Base-by-base conservation (phyloP, 2,888 invertebrate species). In the Agrochola lota region DNA sequence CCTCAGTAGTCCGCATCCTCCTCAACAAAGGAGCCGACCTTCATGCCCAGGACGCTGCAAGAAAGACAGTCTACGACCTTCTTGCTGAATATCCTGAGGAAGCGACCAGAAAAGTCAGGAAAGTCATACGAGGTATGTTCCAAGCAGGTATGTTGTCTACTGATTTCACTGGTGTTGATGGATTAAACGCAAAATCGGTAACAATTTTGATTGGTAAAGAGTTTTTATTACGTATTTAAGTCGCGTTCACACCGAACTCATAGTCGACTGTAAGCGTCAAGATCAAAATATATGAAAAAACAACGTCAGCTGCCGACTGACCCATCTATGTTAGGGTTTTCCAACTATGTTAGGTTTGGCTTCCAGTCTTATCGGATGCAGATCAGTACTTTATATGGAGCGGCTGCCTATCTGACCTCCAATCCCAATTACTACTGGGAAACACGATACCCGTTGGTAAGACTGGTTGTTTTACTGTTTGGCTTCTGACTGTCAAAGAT, bases 41-140 rank as follows among this genome's bases (percentile, higher is more conserved):
- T 63, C 97, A 97, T 81, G 98, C 98, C 66, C 97, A 98, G 43
- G 99, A 99, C 93, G 97, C 97, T 15, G 97, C 98, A 84, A 98
- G 98, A 78, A 98, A 98, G 92, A 99, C 99, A 11, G 99, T 99
- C 3, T 97, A 98, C 89, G 98, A 99, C 91, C 97, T 99, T 77
- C 97, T 99, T 35, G 98, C 98, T 73, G 98, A 98, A 90, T 98
- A 99, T 94, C 98, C 99, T n/a, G 98, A 98, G 52, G 98, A 99
- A 90, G 98, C 98, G 4, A 98, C 99, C 12, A 98, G 98, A 90
- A 98, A 98, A 93, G 99, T 99, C 86, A 98, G 98, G 85, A 98
- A 98, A 88, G 98, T 99, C 87, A 98, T 99, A 90, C 97, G 98
- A 97, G 98, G 98, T 98, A 96, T 96, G 97, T 97, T 60, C 71